Conservation (phyloP, 2,888 invertebrate species). For the Ferrisia virgata region DNA sequence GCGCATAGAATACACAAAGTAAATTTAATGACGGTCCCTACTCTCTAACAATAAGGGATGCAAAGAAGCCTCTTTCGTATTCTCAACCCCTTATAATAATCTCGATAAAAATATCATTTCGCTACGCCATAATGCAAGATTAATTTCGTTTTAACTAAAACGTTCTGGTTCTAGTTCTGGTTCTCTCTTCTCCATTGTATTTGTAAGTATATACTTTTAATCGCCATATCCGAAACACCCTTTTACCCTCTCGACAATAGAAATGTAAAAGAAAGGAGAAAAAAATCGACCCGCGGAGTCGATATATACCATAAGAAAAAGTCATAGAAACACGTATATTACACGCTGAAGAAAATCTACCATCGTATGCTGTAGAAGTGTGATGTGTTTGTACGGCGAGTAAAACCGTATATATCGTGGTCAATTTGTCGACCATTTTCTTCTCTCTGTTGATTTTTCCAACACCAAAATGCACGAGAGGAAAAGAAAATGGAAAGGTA, state of each 20-base stretch:
- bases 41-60: background rate
- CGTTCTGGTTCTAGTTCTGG: background rate
- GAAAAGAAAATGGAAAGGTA: background rate
- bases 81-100: background rate
- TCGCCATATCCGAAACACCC: background rate
- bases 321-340: background rate
- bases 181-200: background rate
- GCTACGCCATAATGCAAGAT: background rate
- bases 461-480: background rate
- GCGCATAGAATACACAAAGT: background rate
- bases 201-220: background rate
- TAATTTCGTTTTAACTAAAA: slow-evolving; percentile 16
- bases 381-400: background rate
- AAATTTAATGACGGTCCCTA: slow-evolving; percentile 19
- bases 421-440: slow-evolving; percentile 10
- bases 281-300: background rate
- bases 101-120: slow-evolving; percentile 27
- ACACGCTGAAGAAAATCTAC: too few relatives aligned
- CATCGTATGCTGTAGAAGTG: too few relatives aligned
- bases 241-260: background rate
- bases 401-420: background rate
- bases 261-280: background rate
- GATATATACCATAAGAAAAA: background rate
- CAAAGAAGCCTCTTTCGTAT: background rate
- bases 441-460: background rate